Evolutionary conservation across 1,140 invertebrate genomes (phyloP).

Genomic region (Drosophila cardini): DNA sequence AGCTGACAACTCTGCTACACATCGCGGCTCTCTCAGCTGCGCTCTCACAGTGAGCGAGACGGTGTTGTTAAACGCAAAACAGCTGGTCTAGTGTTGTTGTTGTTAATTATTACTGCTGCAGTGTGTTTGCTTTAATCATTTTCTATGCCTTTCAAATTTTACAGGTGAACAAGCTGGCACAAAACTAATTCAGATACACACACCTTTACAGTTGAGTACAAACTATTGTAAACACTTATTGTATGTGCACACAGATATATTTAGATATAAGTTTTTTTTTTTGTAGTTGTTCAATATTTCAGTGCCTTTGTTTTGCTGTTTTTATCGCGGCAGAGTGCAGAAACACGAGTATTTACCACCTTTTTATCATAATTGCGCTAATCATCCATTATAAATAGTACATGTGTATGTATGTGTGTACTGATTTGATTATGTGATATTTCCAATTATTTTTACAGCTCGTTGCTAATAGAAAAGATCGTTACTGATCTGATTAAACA

Average conservation of each 20-base stretch:
- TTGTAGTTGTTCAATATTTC: not conserved
- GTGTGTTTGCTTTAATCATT: conserved; percentile 3
- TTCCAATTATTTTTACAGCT: conserved; percentile 36
- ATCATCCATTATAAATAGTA: conserved; percentile 46
- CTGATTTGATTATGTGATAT: conserved; percentile 38
- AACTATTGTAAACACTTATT: conserved; percentile 1
- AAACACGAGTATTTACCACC: conserved; percentile 48
- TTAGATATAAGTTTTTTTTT: conserved; percentile 20
- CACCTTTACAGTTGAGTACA: conserved; percentile 23
- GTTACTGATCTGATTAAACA: not conserved
- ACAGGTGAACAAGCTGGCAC: conserved; percentile 25
- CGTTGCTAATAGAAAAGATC: conserved; percentile 48
- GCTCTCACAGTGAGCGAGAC: conserved; percentile 19
- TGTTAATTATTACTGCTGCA: not conserved
- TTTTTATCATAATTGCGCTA: conserved; percentile 75
- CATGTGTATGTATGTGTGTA: conserved; percentile 2
- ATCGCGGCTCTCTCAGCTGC: conserved; percentile 21
- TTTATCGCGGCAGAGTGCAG: conserved; percentile 10
- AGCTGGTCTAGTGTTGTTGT: conserved; percentile 36
- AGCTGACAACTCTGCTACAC: conserved; percentile 43
- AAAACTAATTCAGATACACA: conserved; percentile 35
- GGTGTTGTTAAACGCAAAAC: conserved; percentile 61
- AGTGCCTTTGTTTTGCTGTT: conserved; percentile 27
- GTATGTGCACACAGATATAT: conserved; percentile 2
- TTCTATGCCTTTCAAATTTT: not conserved